A percentile compares a stretch with the other conserved stretches of the same genome.
phyloP scores from a whole-genome alignment of 2,113 vertebrate species.

The Noctilio leporinus region DNA sequence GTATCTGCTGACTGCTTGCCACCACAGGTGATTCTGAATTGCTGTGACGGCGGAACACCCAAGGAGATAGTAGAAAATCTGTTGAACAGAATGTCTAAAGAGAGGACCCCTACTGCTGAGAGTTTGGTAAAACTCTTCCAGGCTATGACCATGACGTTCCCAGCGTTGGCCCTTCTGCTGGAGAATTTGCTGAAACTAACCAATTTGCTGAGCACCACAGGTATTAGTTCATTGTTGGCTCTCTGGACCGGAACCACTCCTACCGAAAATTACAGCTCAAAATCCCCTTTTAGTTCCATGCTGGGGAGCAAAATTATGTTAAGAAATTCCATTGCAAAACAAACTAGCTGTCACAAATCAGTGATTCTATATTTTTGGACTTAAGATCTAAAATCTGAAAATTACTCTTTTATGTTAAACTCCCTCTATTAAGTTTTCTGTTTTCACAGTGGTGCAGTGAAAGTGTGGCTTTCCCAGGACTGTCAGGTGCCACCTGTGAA shows the following conservation, averaged over 20 bases:
- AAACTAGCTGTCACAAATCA: neutral
- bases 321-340: neutral
- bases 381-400: neutral
- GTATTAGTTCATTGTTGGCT: constrained; percentile 57
- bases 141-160: constrained; percentile 70
- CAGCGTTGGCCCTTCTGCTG: constrained; percentile 75
- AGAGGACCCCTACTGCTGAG: constrained; percentile 77
- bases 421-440: neutral
- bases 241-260: neutral
- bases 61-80: constrained; percentile 74
- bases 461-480: neutral
- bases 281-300: neutral
- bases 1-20: constrained; percentile 44
- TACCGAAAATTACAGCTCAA: neutral
- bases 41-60: constrained; percentile 78
- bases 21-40: constrained; percentile 81
- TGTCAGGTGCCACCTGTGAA: neutral
- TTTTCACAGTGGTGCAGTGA: neutral
- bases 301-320: neutral
- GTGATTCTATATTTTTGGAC: neutral
- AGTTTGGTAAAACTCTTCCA: constrained; percentile 80
- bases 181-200: constrained; percentile 64
- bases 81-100: constrained; percentile 75
- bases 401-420: neutral
- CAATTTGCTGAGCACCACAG: constrained; percentile 54